Evolutionary conservation across 1,140 invertebrate genomes (phyloP), one percentile per base, ranked within the genome.

Genomic region (Megalopta genalis): DNA sequence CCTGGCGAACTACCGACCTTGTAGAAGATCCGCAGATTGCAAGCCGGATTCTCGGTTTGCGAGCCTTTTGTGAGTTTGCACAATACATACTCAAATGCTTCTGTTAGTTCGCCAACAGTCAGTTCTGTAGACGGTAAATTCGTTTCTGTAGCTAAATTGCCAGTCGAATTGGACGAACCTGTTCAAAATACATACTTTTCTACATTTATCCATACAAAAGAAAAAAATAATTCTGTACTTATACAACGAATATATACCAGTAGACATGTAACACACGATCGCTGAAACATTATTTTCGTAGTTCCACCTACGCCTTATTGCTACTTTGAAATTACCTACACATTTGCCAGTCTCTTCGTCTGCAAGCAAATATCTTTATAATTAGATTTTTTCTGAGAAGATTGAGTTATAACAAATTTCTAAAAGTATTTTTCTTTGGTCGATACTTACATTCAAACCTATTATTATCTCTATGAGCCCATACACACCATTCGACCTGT

Each of bases 401-500:
- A 46, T 12, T 12, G 10, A 8, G n/a, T 39, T 32, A 27, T 9
- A 57, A 1, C n/a, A 42, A 12, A 2, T 37, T 65, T 63, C 18
- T 67, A 18, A 39, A 39, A n/a, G 65, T 39, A 9, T 68, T 25
- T 54, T 37, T 59, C 18, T 63, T 73, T 37, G 10, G 0, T 74
- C 16, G 5, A 49, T 71, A 84, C 95, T 95, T 93, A 97, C 97
- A 97, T 91, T 97, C 96, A 90, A 97, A 97, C 84, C 96, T 95
- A 92, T 96, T 95, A 92, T 97, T 98, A 90, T 97, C 96, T 65
- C 95, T 94, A 92, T 98, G 97, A 39, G 96, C 97, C 96, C 96
- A 97, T 75, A 98, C 96, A 89, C 98, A 97, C 97, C 97, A 99
- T 93, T 98, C 97, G 49, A 98, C 95, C 21, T 95, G 93, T n/a